phyloP scores from a whole-genome alignment of 1,140 invertebrate species.

The Colletes gigas region DNA sequence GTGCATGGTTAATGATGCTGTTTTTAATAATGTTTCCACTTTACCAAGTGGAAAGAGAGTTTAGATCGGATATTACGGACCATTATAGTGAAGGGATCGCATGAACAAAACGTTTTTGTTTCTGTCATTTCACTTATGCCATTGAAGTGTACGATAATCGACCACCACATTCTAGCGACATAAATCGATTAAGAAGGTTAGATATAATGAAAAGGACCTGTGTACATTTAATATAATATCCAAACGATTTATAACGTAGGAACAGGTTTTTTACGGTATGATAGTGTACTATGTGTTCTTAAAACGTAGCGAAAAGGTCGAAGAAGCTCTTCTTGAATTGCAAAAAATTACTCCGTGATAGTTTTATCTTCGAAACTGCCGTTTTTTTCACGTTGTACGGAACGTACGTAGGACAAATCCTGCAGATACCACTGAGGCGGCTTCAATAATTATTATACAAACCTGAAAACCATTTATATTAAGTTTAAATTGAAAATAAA shows the following conservation, averaged over 20 bases:
- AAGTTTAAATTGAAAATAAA: background rate
- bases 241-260: slow-evolving; percentile 34
- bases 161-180: slow-evolving; percentile 28
- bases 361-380: slow-evolving; percentile 49
- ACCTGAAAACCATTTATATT: slow-evolving; percentile 11
- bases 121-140: background rate
- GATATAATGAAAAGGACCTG: background rate
- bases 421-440: slow-evolving; percentile 31
- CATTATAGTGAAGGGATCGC: background rate
- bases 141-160: slow-evolving; percentile 4
- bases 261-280: slow-evolving; percentile 46
- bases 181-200: background rate
- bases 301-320: background rate
- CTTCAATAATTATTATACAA: slow-evolving; percentile 26
- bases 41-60: background rate
- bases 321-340: background rate
- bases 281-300: slow-evolving; percentile 27
- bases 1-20: slow-evolving; percentile 5
- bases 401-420: slow-evolving; percentile 37
- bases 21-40: slow-evolving; percentile 16
- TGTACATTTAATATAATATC: slow-evolving; percentile 45
- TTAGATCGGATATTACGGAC: background rate
- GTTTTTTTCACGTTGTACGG: slow-evolving; percentile 17
- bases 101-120: background rate
- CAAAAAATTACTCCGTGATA: slow-evolving; percentile 1